Conservation (phyloP, 2,888 invertebrate species). For the Cephus runcator region DNA sequence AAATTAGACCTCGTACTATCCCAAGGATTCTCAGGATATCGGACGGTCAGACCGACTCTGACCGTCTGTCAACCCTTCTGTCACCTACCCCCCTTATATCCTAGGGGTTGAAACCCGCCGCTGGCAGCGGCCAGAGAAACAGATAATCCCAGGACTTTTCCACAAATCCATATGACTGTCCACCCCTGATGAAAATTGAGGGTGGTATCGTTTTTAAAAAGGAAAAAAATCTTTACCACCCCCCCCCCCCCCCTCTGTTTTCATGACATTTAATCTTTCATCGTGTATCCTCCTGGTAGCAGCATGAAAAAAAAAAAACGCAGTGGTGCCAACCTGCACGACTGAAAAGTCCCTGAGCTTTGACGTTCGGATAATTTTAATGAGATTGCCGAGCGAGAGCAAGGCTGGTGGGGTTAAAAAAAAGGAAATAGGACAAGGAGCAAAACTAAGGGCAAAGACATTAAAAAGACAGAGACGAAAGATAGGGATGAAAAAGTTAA, state of each 20-base stretch:
- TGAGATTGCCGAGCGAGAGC: slow-evolving; percentile 41
- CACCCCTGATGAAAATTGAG: not conserved
- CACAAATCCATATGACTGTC: not conserved
- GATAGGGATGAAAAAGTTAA: not conserved
- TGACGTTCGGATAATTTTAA: slow-evolving; percentile 51
- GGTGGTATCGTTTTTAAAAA: not conserved
- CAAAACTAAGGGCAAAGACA: not conserved
- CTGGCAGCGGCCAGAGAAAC: not conserved
- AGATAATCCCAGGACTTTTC: not conserved
- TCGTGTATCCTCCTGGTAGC: not conserved
- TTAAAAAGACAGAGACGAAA: not conserved
- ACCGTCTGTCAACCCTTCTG: not conserved
- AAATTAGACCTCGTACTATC: not conserved
- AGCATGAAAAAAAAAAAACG: not conserved
- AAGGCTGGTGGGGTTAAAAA: not conserved
- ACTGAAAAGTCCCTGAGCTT: not conserved
- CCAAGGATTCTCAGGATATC: not conserved
- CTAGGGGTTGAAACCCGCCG: not conserved
- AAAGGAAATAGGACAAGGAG: not conserved
- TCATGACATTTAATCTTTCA: not conserved
- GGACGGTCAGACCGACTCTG: not conserved
- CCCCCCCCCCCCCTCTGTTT: too few species aligned
- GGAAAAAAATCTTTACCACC: not conserved
- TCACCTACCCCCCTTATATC: not conserved
- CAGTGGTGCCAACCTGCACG: not conserved